Base-by-base conservation (phyloP, 92 coral and sea anemone species). In the Pocillopora grandis region DNA sequence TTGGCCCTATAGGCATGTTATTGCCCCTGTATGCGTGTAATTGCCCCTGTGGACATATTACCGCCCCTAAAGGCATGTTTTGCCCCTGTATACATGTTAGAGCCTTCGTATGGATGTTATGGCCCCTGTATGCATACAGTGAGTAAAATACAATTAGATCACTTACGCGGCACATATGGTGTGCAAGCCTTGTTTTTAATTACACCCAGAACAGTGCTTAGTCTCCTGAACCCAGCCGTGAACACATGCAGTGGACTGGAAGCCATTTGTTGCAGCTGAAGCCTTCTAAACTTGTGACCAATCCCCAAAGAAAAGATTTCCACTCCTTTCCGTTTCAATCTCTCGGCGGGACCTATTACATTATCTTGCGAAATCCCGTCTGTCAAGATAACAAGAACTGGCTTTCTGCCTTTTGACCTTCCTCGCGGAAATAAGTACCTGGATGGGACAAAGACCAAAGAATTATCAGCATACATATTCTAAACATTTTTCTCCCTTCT, bases 331-430 rank as follows among this genome's bases (percentile, higher is more conserved):
- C 76, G 77, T 42, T 88, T 90, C 27, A 94, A 68, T 61, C 86
- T 62, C 56, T 62, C 70, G 20, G 93, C 86, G 21, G 95, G 92
- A 20, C 18, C 56, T 12, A 55, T 42, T 8, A 91, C 92, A 56
- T 84, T 75, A 71, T 94, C 98, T 70, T 87, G 84, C 12, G 98
- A 91, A 13, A 87, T 84, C 10, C 98, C 98, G 72, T 94, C 98
- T 3, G 92, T 94, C 1, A 94, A 18, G 15, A 94, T 74, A n/a
- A 94, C 21, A 12, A 94, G 95, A 72, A 87, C 90, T 49, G 85
- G 75, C 64, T 91, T 91, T 33, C 95, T 84, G 27, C 98, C 93
- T 33, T 87, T 81, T 64, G 33, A 69, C 15, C 49, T 81, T 4
- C 76, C 90, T 55, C 89, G 78, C 17, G 62, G 23, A 68, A 91